Conservation (phyloP, 2,113 vertebrate species). For the Clarias gariepinus region DNA sequence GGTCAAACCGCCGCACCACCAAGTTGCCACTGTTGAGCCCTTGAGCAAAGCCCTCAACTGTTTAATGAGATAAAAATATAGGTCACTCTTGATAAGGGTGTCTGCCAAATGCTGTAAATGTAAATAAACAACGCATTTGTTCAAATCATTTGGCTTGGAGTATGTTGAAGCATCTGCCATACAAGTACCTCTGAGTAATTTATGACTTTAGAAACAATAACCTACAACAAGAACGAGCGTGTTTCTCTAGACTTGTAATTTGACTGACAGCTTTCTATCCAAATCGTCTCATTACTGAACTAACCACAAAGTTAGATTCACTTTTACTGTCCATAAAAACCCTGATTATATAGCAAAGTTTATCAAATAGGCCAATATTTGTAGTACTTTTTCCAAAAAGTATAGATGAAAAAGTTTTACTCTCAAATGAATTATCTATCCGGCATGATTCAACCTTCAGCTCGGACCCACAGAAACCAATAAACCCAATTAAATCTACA, state of each 20-base stretch:
- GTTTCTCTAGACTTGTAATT: not conserved
- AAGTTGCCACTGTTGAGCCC: no score
- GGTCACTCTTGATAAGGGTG: no score
- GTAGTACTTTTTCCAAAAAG: not conserved
- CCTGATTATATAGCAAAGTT: not conserved
- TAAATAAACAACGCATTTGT: no score
- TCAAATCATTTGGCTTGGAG: not conserved
- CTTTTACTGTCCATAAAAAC: not conserved
- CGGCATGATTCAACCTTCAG: constrained; percentile 54
- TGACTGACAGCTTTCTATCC: not conserved
- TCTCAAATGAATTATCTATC: constrained; percentile 9
- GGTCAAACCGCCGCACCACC: no score
- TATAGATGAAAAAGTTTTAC: not conserved
- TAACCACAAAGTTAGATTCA: not conserved
- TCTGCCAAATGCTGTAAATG: no score
- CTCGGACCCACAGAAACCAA: constrained; percentile 48
- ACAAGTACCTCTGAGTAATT: not conserved
- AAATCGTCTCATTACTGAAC: not conserved
- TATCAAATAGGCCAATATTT: not conserved
- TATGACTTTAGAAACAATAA: not conserved
- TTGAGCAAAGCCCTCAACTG: no score
- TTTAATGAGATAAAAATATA: no score
- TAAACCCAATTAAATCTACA: constrained; percentile 61
- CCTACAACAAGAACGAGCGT: not conserved
- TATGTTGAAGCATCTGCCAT: not conserved